Conservation (phyloP, 1,140 invertebrate genomes). For the Zaprionus ornatus region DNA sequence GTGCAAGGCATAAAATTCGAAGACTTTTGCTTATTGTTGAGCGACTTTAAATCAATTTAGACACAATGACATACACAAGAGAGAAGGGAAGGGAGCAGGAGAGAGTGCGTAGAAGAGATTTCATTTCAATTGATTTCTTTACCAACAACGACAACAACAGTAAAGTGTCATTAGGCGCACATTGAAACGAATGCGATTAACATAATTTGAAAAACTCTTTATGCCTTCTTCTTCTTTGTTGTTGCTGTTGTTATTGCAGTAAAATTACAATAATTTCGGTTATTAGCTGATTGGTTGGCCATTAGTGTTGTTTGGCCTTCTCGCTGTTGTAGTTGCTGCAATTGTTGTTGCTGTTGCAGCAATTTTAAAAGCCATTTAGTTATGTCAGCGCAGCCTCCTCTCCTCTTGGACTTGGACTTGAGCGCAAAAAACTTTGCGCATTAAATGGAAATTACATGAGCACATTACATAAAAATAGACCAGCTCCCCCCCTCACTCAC, state of each 20-base stretch:
- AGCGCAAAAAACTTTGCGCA: slow-evolving; percentile 27
- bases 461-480: slow-evolving; percentile 39
- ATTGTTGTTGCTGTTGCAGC: neutral
- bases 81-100: neutral
- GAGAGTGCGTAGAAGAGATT: slow-evolving; percentile 15
- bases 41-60: slow-evolving; percentile 49
- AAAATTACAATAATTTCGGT: slow-evolving; percentile 72
- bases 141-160: slow-evolving; percentile 22
- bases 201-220: slow-evolving; percentile 61
- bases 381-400: slow-evolving; percentile 24
- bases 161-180: slow-evolving; percentile 41
- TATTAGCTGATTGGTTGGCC: slow-evolving; percentile 73
- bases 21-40: slow-evolving; percentile 45
- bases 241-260: slow-evolving; percentile 7
- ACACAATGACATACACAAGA: slow-evolving; percentile 33
- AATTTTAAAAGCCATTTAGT: slow-evolving; percentile 30
- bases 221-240: neutral
- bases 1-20: slow-evolving; percentile 29
- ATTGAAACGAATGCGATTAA: slow-evolving; percentile 83
- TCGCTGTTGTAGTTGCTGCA: slow-evolving; percentile 6
- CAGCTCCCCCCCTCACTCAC: neutral
- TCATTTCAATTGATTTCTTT: slow-evolving; percentile 41
- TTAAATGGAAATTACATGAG: slow-evolving; percentile 42
- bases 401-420: slow-evolving; percentile 13
- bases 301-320: slow-evolving; percentile 44